Evolutionary conservation across 2,113 vertebrate species (phyloP).

Genomic region (Erinaceus europaeus): DNA sequence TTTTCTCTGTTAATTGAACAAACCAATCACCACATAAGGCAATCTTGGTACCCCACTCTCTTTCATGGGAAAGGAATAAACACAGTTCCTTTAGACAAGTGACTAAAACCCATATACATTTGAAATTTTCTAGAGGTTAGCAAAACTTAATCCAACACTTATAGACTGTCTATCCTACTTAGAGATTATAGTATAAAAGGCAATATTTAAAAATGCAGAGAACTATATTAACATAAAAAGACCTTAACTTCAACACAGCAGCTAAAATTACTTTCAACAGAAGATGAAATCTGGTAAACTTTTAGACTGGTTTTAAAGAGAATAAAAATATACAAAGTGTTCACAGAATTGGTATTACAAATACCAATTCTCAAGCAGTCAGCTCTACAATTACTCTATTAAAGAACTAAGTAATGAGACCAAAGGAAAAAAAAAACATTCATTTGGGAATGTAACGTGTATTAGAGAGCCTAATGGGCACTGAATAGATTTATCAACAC

Average conservation of each 20-base stretch:
- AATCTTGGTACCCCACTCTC: background rate
- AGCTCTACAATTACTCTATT: background rate
- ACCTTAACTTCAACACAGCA: background rate
- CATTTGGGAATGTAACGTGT: background rate
- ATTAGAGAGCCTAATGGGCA: background rate
- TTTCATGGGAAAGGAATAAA: background rate
- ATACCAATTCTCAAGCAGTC: background rate
- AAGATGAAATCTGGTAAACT: too few species aligned
- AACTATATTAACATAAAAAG: background rate
- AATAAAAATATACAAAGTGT: background rate
- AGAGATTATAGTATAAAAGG: background rate
- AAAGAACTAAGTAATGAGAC: slow-evolving; percentile 26
- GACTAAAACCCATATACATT: background rate
- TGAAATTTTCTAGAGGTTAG: background rate
- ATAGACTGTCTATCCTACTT: background rate
- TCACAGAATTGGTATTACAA: too few species aligned
- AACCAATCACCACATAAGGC: background rate
- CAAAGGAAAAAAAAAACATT: slow-evolving; percentile 10
- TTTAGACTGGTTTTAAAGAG: background rate
- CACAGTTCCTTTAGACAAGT: background rate
- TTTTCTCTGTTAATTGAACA: slow-evolving; percentile 17
- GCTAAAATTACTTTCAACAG: background rate
- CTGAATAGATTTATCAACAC: slow-evolving; percentile 33
- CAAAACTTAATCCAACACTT: background rate
- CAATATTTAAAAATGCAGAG: background rate